These are phyloP conservation scores for Drosophila pseudotakahashii DNA, from an alignment of 2,888 invertebrate species.

Conservation along the genomic window DNA sequence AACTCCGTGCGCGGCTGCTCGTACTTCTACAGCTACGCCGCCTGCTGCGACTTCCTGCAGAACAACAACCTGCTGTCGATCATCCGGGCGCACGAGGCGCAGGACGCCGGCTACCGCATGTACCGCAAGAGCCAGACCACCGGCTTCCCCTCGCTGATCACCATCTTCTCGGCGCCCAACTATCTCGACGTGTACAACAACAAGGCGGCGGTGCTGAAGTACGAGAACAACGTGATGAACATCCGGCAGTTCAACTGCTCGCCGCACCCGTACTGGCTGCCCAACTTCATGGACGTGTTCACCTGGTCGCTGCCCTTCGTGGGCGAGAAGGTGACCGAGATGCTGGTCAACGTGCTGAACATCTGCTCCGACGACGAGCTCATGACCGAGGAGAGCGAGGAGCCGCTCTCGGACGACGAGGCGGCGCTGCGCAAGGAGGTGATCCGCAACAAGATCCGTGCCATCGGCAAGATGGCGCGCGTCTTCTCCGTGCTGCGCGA, in stretches of 20 bases:
- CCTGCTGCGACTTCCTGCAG: constrained; percentile 99
- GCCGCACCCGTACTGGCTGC: constrained; percentile 99
- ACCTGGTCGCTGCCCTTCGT: constrained; percentile 99
- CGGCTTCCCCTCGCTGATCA: constrained; percentile 99
- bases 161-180: constrained; percentile 99
- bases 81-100: constrained; percentile 99
- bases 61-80: constrained; percentile 99
- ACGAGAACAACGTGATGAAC: constrained; percentile 99
- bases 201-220: constrained; percentile 99
- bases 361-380: constrained; percentile 99
- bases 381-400: constrained; percentile 97
- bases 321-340: constrained; percentile 99
- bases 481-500: constrained; percentile 99
- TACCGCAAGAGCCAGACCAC: constrained; percentile 99
- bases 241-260: constrained; percentile 99
- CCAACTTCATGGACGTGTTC: constrained; percentile 99
- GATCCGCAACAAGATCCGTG: constrained; percentile 99
- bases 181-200: constrained; percentile 99
- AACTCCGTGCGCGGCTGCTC: constrained; percentile 99
- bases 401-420: constrained; percentile 86
- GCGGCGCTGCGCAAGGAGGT: constrained; percentile 99
- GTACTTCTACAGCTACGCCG: constrained; percentile 99
- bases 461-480: constrained; percentile 99
- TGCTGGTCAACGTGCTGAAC: constrained; percentile 99
- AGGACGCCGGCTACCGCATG: constrained; percentile 99